Base-by-base conservation (phyloP, 1,140 invertebrate species). In the Frieseomelitta varia region DNA sequence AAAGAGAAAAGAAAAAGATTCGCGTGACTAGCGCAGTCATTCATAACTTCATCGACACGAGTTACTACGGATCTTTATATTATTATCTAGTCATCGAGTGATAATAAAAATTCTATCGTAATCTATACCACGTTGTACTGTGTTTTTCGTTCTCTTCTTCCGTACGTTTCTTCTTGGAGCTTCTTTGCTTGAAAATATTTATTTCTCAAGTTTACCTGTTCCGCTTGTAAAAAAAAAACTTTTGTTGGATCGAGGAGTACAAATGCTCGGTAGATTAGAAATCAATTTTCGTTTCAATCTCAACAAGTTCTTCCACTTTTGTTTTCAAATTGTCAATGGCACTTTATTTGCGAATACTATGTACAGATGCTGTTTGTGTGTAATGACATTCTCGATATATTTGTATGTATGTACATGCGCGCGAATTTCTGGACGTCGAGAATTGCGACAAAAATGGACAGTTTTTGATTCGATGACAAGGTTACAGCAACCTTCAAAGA, bases 91-190 rank as follows among this genome's bases (percentile, higher is more conserved):
- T 93, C 93, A 94, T 92, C 90, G 91, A 93, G 92, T 93, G 93
- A 93, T 94, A 94, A 94, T 93, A 94, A 93, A 93, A 92, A 92
- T 93, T 94, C 87, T 92, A 93, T 93, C 91, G 92, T 93, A 94
- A 94, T 92, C 91, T 91, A 92, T 76, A 71, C 15, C 47, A 65
- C 47, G n/a, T 15, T 47, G 78, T 69, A 15, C 74, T 85, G 27
- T 65, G 27, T 65, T 73, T 55, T 80, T 72, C 27, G 51, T 69
- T 30, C 17, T 84, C 15, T 34, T 63, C 51, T 24, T 17, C n/a
- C 17, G 19, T 11, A 47, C 47, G 19, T n/a, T 30, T 30, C 34
- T 4, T 61, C 61, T 56, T n/a, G 39, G 21, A 34, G 17, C 8
- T 34, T 21, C 14, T 65, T 65, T 17, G 14, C 2, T 47, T 47